Conservation (phyloP, 2,797 vertebrate species). For the Melanogrammus aeglefinus region DNA sequence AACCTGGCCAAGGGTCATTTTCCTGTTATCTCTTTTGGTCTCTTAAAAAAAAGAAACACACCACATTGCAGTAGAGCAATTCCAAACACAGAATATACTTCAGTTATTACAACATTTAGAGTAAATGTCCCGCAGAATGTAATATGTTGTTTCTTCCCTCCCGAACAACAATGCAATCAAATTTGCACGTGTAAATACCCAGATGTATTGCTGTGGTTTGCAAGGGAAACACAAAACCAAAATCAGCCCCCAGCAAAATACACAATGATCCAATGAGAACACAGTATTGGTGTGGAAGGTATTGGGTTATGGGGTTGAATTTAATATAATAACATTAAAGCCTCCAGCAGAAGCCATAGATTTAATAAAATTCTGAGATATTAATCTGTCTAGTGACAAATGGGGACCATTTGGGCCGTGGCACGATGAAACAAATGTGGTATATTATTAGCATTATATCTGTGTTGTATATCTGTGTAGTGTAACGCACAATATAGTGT, state of each 20-base stretch:
- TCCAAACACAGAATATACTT: background rate
- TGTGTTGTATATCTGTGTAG: conserved; percentile 3
- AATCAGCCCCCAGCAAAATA: conserved; percentile 21
- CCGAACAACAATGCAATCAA: background rate
- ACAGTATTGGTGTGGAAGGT: conserved; percentile 35
- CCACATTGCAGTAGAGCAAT: background rate
- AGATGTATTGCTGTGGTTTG: background rate
- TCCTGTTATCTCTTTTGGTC: no score
- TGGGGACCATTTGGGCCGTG: conserved; percentile 25
- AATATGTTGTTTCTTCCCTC: no score
- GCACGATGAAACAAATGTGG: conserved; percentile 20
- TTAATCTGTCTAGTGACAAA: conserved; percentile 47
- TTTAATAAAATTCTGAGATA: conserved; percentile 43
- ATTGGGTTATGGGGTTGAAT: conserved; percentile 41
- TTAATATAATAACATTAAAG: conserved; percentile 37
- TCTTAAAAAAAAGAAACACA: background rate
- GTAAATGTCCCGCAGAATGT: no score
- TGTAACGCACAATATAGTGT: conserved; percentile 8
- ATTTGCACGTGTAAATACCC: background rate
- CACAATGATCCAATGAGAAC: conserved; percentile 38
- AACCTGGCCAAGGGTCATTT: no score
- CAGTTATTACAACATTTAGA: no score
- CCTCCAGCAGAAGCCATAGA: conserved; percentile 28
- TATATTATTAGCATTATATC: conserved; percentile 16
- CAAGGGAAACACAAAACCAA: conserved; percentile 8